Evolutionary conservation across 2,113 vertebrate species (phyloP).

Genomic region (Pterophyllum scalare): DNA sequence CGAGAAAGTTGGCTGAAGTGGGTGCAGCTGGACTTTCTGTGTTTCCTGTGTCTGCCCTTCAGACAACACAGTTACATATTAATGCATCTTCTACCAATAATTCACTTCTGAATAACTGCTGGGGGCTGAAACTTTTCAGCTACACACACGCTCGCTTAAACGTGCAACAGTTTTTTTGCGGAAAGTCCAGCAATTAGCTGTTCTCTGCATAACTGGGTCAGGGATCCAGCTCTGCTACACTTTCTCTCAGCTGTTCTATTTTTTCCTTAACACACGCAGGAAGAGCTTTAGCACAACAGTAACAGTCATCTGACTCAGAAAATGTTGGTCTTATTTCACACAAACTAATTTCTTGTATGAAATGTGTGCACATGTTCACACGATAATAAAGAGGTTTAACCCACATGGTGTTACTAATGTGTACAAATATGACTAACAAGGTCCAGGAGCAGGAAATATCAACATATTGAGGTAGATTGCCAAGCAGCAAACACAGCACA

Average conservation of each 20-base stretch:
- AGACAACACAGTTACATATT: constrained; percentile 63
- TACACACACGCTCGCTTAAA: not conserved
- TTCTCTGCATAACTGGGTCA: constrained; percentile 56
- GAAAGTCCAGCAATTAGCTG: constrained; percentile 24
- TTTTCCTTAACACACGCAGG: constrained; percentile 35
- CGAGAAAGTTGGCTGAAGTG: not conserved
- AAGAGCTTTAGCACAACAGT: constrained; percentile 26
- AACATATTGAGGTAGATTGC: too few species aligned
- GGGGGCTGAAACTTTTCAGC: not conserved
- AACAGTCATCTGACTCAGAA: constrained; percentile 62
- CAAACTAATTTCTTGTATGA: constrained; percentile 13
- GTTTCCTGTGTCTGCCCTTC: constrained; percentile 25
- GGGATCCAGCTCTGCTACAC: constrained; percentile 26
- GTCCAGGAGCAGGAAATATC: not conserved
- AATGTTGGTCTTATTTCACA: constrained; percentile 16
- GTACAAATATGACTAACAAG: not conserved
- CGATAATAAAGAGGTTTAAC: not conserved
- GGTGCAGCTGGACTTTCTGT: not conserved
- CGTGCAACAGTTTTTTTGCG: not conserved
- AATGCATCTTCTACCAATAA: constrained; percentile 68
- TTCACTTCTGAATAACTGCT: constrained; percentile 46
- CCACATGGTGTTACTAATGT: not conserved
- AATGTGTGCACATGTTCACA: not conserved
- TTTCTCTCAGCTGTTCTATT: constrained; percentile 56
- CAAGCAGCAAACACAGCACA: too few species aligned